A percentile compares a stretch with the other conserved stretches of the same genome.
These are phyloP conservation scores for Engystomops pustulosus DNA, from an alignment of 2,113 vertebrate genomes.

Conservation along the genomic window DNA sequence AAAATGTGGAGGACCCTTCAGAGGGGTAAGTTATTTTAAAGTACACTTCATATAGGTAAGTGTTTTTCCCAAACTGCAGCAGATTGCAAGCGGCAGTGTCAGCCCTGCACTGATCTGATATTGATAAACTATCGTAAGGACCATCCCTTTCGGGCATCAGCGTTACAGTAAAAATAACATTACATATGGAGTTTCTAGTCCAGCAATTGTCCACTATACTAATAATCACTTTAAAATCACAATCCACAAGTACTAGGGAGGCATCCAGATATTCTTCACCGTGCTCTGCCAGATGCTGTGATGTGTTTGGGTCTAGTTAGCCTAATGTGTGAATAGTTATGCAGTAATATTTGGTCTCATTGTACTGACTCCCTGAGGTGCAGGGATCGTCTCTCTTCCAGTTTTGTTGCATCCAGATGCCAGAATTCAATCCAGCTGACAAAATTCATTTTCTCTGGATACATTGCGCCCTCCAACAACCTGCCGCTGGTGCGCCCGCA, in stretches of 20 bases:
- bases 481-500: background rate
- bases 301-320: background rate
- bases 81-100: no score
- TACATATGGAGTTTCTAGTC: no score
- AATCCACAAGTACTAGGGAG: background rate
- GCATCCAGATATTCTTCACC: background rate
- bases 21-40: no score
- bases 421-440: slow-evolving; percentile 18
- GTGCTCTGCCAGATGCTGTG: background rate
- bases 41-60: no score
- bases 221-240: background rate
- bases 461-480: background rate
- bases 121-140: no score
- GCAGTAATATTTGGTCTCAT: background rate
- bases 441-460: slow-evolving; percentile 23
- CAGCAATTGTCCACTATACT: background rate
- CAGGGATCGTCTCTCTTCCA: background rate
- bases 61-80: no score
- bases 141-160: no score
- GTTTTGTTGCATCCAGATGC: background rate
- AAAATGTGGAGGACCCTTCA: no score
- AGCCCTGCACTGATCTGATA: no score
- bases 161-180: no score
- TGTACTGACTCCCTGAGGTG: background rate
- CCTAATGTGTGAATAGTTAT: background rate